These are phyloP conservation scores for Macaca mulatta DNA, from an alignment of 2,113 vertebrate genomes.

Conservation along the genomic window DNA sequence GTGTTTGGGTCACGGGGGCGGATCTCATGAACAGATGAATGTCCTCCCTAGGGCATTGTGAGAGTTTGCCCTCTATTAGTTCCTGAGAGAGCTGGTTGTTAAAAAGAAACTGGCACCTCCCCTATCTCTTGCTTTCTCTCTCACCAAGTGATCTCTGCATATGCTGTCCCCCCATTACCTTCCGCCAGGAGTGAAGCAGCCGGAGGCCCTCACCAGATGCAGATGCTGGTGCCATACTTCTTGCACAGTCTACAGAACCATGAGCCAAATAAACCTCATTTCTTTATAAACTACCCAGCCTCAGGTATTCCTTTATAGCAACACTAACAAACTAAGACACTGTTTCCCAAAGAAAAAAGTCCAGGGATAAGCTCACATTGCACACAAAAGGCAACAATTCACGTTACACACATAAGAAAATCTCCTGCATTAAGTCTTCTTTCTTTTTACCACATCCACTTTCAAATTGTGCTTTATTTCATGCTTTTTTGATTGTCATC, in stretches of 20 bases:
- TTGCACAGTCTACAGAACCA: neutral
- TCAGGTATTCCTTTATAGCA: neutral
- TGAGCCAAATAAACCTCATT: neutral
- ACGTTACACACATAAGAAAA: slow-evolving; percentile 39
- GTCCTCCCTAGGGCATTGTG: neutral
- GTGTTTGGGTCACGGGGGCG: neutral
- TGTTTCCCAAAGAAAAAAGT: slow-evolving; percentile 16
- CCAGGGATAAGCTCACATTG: slow-evolving; percentile 23
- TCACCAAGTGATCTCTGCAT: neutral
- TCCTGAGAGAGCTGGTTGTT: neutral
- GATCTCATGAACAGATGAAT: neutral
- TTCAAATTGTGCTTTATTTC: slow-evolving; percentile 58
- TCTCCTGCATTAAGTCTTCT: neutral
- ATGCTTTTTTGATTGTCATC: slow-evolving; percentile 50
- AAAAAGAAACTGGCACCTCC: neutral
- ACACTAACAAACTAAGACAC: neutral
- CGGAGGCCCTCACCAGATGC: neutral
- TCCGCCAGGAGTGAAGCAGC: neutral
- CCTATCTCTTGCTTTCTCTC: neutral
- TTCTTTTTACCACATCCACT: slow-evolving; percentile 33
- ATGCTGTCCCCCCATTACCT: neutral
- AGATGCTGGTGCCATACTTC: neutral
- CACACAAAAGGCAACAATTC: neutral
- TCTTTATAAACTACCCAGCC: neutral
- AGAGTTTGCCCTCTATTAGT: neutral